Evolutionary conservation across 1,140 invertebrate species (phyloP), one percentile per base, ranked within the genome.

Genomic region (Saccostrea cuccullata): DNA sequence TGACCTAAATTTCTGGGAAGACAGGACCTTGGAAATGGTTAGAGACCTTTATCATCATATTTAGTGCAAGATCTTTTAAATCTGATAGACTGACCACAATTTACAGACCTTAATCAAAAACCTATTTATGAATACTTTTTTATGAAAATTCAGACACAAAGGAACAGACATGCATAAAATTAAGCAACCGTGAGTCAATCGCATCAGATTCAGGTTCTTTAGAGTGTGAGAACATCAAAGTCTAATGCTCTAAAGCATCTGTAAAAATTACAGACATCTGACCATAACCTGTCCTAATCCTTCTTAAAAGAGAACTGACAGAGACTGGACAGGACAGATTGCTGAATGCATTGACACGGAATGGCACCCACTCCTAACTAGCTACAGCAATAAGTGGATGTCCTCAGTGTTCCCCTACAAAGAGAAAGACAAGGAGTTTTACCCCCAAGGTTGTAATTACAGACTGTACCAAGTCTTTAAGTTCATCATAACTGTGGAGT

Each of bases 401-500:
- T 20, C 17, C n/a, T 64, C 15, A 20, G 17, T 20, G 6, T 20
- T 8, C 58, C 58, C 58, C 58, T n/a, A 64, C n/a, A n/a, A 64
- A 64, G 58, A 64, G 17, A 64, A 64, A 20, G 5, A 64, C 58
- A n/a, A 64, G 58, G 17, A 64, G 3, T n/a, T 64, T 64, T 64
- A 64, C 58, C 58, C 58, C 58, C 58, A 64, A n/a, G n/a, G 58
- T 64, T 64, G 58, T 17, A 64, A 64, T 64, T 64, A 64, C 58
- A 64, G 17, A 64, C 58, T 20, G n/a, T n/a, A n/a, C n/a, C 17
- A 20, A 17, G 17, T 20, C 15, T 17, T 64, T 20, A 20, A 64
- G n/a, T 20, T n/a, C 58, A 64, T 64, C 58, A 64, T 17, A 2
- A 64, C 58, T 20, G 58, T 64, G 58, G 58, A 64, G 58, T 20